These are phyloP conservation scores for Himalopsyche phryganea DNA, from an alignment of 1,140 invertebrate genomes.

Conservation along the genomic window DNA sequence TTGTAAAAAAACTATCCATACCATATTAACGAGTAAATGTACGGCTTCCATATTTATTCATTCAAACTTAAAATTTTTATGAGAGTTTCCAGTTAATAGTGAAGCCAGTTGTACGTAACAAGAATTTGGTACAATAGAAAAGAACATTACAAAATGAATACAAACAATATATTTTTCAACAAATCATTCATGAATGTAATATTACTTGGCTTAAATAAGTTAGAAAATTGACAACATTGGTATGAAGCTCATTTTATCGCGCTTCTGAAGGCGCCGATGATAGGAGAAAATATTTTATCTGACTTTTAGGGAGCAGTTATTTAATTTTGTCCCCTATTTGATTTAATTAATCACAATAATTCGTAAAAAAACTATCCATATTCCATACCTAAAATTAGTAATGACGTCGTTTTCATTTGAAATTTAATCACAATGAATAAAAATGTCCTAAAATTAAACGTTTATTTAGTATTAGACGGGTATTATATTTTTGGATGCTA, in stretches of 20 bases:
- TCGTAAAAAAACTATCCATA: too few species aligned
- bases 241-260: conserved; percentile 68
- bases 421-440: too few species aligned
- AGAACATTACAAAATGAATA: not conserved
- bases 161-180: not conserved
- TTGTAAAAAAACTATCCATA: too few species aligned
- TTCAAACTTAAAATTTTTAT: conserved; percentile 51
- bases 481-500: too few species aligned
- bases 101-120: conserved; percentile 45
- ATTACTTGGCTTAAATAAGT: conserved; percentile 43
- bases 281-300: conserved; percentile 68
- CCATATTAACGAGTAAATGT: conserved; percentile 40
- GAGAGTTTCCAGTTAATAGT: conserved; percentile 34
- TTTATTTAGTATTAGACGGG: too few species aligned
- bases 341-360: too few species aligned
- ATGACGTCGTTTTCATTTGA: too few species aligned
- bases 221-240: conserved; percentile 64
- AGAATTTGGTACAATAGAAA: conserved; percentile 42
- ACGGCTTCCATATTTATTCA: conserved; percentile 42
- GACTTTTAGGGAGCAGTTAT: too few species aligned
- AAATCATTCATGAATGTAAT: too few species aligned
- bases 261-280: conserved; percentile 57
- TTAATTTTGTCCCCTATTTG: too few species aligned
- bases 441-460: too few species aligned
- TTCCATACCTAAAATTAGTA: too few species aligned